These are phyloP conservation scores for Astyanax mexicanus DNA, from an alignment of 2,797 vertebrate species.

Conservation along the genomic window DNA sequence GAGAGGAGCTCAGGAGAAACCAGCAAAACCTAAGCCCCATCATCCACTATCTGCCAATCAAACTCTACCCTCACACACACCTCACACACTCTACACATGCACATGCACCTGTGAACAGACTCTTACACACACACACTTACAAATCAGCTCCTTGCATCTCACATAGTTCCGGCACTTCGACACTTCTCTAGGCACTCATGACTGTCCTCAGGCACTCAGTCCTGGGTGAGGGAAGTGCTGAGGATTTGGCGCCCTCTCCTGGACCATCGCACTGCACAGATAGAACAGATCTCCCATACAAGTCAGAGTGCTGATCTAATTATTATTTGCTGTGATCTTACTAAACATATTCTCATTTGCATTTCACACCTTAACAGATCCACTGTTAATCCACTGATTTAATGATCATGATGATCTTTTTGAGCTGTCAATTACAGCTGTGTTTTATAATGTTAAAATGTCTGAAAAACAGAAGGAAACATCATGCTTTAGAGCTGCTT, in stretches of 20 bases:
- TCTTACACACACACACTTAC: constrained; percentile 12
- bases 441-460: too few relatives aligned
- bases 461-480: too few relatives aligned
- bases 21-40: constrained; percentile 25
- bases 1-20: constrained; percentile 38
- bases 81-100: constrained; percentile 5
- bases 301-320: background rate
- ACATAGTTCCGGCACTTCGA: constrained; percentile 13
- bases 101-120: constrained; percentile 15
- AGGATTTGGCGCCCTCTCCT: constrained; percentile 50
- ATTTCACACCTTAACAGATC: too few relatives aligned
- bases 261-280: constrained; percentile 5
- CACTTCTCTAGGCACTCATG: background rate
- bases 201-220: background rate
- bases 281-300: too few relatives aligned
- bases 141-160: background rate
- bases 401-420: too few relatives aligned
- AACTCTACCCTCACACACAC: background rate
- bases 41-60: constrained; percentile 53
- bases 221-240: background rate
- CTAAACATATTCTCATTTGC: too few relatives aligned
- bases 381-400: too few relatives aligned
- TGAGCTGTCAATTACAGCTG: too few relatives aligned
- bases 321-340: background rate
- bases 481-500: too few relatives aligned